Conservation (phyloP, 2,797 vertebrate species). For the Helostoma temminkii region DNA sequence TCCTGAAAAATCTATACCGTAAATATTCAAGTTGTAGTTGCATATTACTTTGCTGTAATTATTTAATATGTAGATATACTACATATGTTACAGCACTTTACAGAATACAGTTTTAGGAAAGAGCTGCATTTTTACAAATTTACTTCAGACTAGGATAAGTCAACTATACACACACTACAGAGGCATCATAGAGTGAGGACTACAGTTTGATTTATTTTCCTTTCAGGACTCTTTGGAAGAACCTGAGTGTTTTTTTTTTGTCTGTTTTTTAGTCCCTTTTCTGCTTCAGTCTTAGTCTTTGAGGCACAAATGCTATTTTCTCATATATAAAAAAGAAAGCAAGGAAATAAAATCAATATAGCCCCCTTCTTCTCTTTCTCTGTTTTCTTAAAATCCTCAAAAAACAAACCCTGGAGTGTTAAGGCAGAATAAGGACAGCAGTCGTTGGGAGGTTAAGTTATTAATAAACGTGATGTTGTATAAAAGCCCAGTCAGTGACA, state of each 20-base stretch:
- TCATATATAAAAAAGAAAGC: slow-evolving; percentile 25
- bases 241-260: slow-evolving; percentile 5
- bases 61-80: background rate
- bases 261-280: slow-evolving; percentile 24
- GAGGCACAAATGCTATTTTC: slow-evolving; percentile 33
- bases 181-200: background rate
- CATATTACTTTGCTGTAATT: background rate
- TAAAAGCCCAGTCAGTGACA: slow-evolving; percentile 11
- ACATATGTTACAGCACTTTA: background rate
- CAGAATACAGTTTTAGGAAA: background rate
- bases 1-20: slow-evolving; percentile 5
- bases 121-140: background rate
- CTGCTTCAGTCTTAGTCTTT: slow-evolving; percentile 37
- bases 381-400: slow-evolving; percentile 21
- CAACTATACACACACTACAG: background rate
- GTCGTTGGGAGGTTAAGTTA: slow-evolving; percentile 38
- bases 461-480: slow-evolving; percentile 33
- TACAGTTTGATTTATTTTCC: slow-evolving; percentile 24
- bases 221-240: slow-evolving; percentile 2
- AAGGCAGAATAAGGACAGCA: slow-evolving; percentile 32
- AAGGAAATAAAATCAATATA: slow-evolving; percentile 53
- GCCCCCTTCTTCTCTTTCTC: slow-evolving; percentile 17
- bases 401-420: slow-evolving; percentile 38
- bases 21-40: background rate
- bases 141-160: slow-evolving; percentile 11